Conservation (phyloP, 2,797 vertebrate species). For the Coluber constrictor region DNA sequence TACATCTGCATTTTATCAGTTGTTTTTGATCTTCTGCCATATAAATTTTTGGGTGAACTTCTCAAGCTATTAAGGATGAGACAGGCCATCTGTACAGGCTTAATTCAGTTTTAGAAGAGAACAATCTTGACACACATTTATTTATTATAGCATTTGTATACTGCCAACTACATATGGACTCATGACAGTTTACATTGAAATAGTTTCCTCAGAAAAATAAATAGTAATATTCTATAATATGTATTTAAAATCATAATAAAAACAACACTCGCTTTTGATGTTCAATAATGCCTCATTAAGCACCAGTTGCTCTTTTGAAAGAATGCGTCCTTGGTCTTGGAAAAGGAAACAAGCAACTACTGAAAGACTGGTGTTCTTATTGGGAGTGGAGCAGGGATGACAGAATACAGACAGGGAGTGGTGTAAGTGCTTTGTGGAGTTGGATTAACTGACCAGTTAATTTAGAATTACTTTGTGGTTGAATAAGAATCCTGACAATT, state of each 20-base stretch:
- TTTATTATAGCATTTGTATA: neutral
- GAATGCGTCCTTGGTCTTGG: neutral
- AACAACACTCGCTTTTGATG: neutral
- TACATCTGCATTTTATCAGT: constrained; percentile 48
- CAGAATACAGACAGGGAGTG: constrained; percentile 86
- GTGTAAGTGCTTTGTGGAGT: constrained; percentile 84
- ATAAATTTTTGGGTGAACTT: constrained; percentile 16
- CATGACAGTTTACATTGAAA: neutral
- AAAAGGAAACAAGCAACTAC: neutral
- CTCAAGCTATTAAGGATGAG: constrained; percentile 22
- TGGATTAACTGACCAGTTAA: constrained; percentile 84
- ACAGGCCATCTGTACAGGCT: neutral
- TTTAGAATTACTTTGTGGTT: constrained; percentile 82
- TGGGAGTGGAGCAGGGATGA: constrained; percentile 69
- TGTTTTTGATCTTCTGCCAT: constrained; percentile 26
- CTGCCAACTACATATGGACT: neutral
- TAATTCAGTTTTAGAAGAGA: neutral
- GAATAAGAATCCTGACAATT: constrained; percentile 35
- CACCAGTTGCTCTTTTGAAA: neutral
- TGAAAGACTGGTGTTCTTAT: neutral
- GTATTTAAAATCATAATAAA: neutral
- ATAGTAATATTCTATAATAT: neutral
- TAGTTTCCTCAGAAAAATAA: neutral
- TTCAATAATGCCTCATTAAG: neutral
- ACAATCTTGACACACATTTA: neutral